Base-by-base conservation (phyloP, 2,888 invertebrate genomes). In the Lepas anatifera region DNA sequence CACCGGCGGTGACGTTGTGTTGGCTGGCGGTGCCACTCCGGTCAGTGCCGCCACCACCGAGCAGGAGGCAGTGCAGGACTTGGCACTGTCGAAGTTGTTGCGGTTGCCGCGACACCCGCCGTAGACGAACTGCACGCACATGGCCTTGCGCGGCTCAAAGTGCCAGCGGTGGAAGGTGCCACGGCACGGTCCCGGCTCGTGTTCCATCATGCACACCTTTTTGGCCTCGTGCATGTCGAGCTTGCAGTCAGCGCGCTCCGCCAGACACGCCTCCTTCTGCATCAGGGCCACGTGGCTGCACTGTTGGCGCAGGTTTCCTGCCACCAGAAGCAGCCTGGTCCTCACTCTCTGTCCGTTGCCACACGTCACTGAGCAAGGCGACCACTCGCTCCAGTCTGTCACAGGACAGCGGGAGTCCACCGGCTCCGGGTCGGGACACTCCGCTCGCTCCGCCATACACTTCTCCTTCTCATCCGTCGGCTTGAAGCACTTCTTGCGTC, bases 71-170 rank as follows among this genome's bases (percentile, higher is more conserved):
- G 29, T 29, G 32, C 94, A 94, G 64, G 86, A 84, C 70, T 87
- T 85, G 71, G 86, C 83, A 0, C 86, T 86, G 70, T 85, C 85
- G 80, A 95, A 96, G 79, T 92, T 92, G 80, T 96, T 96, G 58
- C 85, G 84, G 79, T 94, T 95, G 1, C 89, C 92, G 67, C 90
- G 88, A 78, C 97, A 97, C 50, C 95, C 95, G 35, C 89, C 89
- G 81, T 88, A 96, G 70, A 84, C 84, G 80, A 96, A 97, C 8
- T 89, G 85, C 76, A 87, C 87, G 78, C 97, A 97, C 39, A 84
- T 83, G 35, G 86, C 85, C 48, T 83, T 83, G 35, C 83, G 79
- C 37, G 83, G 82, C 79, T 96, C 90, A 79, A 87, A 96, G 81
- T 90, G 88, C 89, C 92, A 99, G 71, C 96, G 87, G 76, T 87